phyloP scores from a whole-genome alignment of 1,140 invertebrate genomes.

The Oncopodura yosiiana region DNA sequence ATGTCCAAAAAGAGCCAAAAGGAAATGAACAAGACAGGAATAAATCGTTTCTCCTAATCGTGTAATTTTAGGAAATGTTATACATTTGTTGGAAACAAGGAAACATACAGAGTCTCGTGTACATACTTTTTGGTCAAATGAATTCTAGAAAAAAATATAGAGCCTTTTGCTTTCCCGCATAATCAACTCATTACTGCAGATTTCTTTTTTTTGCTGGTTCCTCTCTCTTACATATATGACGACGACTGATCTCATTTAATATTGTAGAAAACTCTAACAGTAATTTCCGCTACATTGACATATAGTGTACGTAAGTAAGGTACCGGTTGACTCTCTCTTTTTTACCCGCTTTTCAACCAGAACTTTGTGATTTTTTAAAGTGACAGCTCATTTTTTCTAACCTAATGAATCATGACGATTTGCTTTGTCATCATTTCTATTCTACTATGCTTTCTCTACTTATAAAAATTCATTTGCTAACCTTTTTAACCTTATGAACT shows the following conservation, averaged over 20 bases:
- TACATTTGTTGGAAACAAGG: neutral
- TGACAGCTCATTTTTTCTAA: slow-evolving; percentile 29
- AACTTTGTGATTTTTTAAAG: slow-evolving; percentile 12
- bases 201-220: too few species aligned
- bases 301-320: too few species aligned
- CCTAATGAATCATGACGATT: slow-evolving; percentile 26
- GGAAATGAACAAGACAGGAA: slow-evolving; percentile 27
- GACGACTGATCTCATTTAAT: slow-evolving; percentile 22
- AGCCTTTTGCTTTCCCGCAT: slow-evolving; percentile 12
- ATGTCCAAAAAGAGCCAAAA: neutral
- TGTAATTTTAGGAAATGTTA: slow-evolving; percentile 5
- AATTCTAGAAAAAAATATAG: neutral
- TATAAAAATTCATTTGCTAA: too few species aligned
- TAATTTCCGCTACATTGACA: slow-evolving; percentile 21
- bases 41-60: slow-evolving; percentile 18
- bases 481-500: neutral
- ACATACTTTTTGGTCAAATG: too few species aligned
- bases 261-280: slow-evolving; percentile 24
- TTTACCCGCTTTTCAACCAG: neutral
- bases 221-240: too few species aligned
- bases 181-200: slow-evolving; percentile 30
- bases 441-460: neutral
- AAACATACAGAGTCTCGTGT: neutral
- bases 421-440: neutral
- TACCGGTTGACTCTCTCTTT: too few species aligned